A percentile compares a stretch with the other conserved stretches of the same genome.
These are phyloP conservation scores for Goniozus legneri DNA, from an alignment of 1,140 invertebrate genomes.

Conservation along the genomic window DNA sequence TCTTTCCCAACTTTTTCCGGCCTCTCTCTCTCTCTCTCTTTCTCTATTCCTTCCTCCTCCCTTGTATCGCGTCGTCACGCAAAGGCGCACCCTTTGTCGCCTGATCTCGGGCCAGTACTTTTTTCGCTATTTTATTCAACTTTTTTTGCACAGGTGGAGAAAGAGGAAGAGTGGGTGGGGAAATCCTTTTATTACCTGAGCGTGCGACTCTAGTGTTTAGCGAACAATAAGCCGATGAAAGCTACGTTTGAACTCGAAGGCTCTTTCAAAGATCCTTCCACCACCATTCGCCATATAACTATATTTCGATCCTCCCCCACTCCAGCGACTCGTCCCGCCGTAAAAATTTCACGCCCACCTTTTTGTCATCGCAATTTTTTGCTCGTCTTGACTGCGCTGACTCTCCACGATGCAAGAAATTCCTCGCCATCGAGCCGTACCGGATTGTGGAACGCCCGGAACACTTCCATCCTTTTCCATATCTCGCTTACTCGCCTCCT, in stretches of 20 bases:
- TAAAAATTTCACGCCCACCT: slow-evolving; percentile 22
- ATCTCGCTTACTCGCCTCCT: too few relatives aligned
- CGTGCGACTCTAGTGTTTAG: slow-evolving; percentile 33
- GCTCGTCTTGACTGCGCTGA: slow-evolving; percentile 1
- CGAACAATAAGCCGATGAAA: slow-evolving; percentile 36
- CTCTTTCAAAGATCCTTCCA: slow-evolving; percentile 32
- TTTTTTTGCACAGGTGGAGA: too few relatives aligned
- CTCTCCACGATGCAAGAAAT: not conserved
- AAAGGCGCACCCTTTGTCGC: slow-evolving; percentile 27
- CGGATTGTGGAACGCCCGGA: not conserved
- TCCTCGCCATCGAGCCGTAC: not conserved
- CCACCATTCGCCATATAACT: slow-evolving; percentile 6
- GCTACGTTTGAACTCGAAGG: slow-evolving; percentile 29
- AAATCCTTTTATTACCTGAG: slow-evolving; percentile 33
- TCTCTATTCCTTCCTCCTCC: slow-evolving; percentile 10
- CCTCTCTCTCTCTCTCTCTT: slow-evolving; percentile 12
- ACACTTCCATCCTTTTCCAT: too few relatives aligned
- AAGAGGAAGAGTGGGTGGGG: too few relatives aligned
- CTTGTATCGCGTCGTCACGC: slow-evolving; percentile 4
- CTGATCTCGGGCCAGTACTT: slow-evolving; percentile 9
- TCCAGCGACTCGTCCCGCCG: not conserved
- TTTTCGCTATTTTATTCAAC: slow-evolving; percentile 37
- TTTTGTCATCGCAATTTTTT: slow-evolving; percentile 9
- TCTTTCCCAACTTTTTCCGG: slow-evolving; percentile 9
- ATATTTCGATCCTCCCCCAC: not conserved